phyloP scores from a whole-genome alignment of 1,140 invertebrate genomes.

The Varroa destructor region DNA sequence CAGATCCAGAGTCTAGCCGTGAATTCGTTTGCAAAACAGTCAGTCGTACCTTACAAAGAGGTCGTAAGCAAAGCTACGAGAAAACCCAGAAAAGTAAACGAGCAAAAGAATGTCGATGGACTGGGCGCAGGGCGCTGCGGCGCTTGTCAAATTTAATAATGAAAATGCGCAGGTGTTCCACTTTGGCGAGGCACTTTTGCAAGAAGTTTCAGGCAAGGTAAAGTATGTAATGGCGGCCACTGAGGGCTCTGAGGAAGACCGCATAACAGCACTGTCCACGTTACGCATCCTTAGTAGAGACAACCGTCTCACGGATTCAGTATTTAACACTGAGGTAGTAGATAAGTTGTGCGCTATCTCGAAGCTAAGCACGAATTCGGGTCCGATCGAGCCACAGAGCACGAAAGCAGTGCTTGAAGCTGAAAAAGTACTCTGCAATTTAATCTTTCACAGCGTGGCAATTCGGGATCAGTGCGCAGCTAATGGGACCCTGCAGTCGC shows the following conservation, averaged over 20 bases:
- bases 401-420: neutral
- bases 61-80: too few relatives aligned
- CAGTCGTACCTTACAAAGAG: too few relatives aligned
- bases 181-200: neutral
- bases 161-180: conserved; percentile 1
- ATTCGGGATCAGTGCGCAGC: neutral
- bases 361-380: neutral
- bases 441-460: conserved; percentile 6
- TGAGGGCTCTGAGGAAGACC: neutral
- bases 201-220: neutral
- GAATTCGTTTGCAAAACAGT: too few relatives aligned
- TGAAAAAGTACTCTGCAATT: conserved; percentile 9
- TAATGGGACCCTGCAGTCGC: neutral
- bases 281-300: conserved; percentile 20
- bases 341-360: conserved; percentile 6
- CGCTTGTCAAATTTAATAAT: neutral
- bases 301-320: neutral
- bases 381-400: neutral
- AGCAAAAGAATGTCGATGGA: neutral
- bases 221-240: too few relatives aligned
- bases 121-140: neutral
- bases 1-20: too few relatives aligned
- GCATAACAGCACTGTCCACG: conserved; percentile 3
- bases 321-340: neutral
- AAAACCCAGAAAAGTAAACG: too few relatives aligned